Base-by-base conservation (phyloP, 2,888 invertebrate genomes). In the Torymus aiolomorphi region DNA sequence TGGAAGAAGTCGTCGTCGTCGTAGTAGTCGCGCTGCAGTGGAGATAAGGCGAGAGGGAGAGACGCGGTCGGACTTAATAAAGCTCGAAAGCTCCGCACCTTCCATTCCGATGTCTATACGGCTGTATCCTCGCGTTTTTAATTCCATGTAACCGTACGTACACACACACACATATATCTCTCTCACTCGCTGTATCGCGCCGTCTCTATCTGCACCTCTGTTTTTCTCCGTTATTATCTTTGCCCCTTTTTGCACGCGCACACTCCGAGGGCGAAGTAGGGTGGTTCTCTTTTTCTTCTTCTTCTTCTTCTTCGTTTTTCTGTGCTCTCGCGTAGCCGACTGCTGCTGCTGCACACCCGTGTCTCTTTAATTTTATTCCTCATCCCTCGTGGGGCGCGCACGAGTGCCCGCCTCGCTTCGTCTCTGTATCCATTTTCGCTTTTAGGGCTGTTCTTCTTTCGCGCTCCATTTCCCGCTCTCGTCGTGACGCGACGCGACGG, bases 31-130 rank as follows among this genome's bases (percentile, higher is more conserved):
- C 76, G 73, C 71, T 74, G 82, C 75, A 75, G 73, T 61, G 71
- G 80, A 83, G 82, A 80, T 82, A 78, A 80, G 83, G 83, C 75
- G 76, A 80, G 31, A 31, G 31, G 8, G 31, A 31, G 31, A 31
- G 82, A 82, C 76, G 85, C 84, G 84, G 84, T 83, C 79, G 83
- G 83, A 85, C 85, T 86, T 86, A 82, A 82, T 82, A 82, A 80
- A 82, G 71, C 74, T 49, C 71, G 63, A 73, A 76, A 76, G 67
- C 73, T 75, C 31, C 31, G 31, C 31, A 31, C 31, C 31, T 31
- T 67, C 51, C 12, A 69, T 49, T 20, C 24, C 72, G 31, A 31
- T 71, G 42, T 76, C 24, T 70, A 54, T 59, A 31, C 16, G 31
- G 61, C 52, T 62, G 8, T 31, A 70, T 62, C 54, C 75, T 74